Percentiles rank a stretch among this genome's conserved stretches.
phyloP scores from a whole-genome alignment of 2,797 vertebrate species.

The Emys orbicularis region DNA sequence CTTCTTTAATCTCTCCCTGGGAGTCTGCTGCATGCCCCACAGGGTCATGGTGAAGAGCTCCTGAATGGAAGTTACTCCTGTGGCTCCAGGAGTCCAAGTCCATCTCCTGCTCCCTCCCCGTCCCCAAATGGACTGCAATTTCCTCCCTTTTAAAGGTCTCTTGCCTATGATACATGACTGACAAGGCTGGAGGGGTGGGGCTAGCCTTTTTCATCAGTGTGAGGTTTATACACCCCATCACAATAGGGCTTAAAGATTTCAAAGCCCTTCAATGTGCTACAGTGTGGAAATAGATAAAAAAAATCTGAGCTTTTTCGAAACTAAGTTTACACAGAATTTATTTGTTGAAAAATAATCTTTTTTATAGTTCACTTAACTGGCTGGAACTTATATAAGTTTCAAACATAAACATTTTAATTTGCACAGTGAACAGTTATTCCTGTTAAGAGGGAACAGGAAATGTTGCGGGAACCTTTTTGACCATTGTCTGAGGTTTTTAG shows the following conservation, averaged over 20 bases:
- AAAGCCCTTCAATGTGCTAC: background rate
- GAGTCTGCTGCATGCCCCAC: too few species aligned
- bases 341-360: slow-evolving; percentile 11
- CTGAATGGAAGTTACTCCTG: too few species aligned
- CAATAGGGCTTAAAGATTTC: background rate
- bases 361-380: background rate
- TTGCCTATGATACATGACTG: background rate
- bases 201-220: background rate
- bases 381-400: background rate
- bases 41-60: too few species aligned
- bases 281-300: background rate
- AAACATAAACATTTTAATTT: background rate
- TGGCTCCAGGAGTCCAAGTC: too few species aligned
- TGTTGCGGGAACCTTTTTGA: background rate
- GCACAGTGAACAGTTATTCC: background rate
- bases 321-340: background rate
- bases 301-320: background rate
- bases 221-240: too few species aligned
- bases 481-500: background rate
- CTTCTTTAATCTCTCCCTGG: too few species aligned
- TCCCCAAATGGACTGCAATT: background rate
- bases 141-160: background rate
- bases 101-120: background rate
- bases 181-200: background rate
- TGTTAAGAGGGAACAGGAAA: background rate